phyloP scores from a whole-genome alignment of 92 coral and sea anemone species.

The Porites rus region DNA sequence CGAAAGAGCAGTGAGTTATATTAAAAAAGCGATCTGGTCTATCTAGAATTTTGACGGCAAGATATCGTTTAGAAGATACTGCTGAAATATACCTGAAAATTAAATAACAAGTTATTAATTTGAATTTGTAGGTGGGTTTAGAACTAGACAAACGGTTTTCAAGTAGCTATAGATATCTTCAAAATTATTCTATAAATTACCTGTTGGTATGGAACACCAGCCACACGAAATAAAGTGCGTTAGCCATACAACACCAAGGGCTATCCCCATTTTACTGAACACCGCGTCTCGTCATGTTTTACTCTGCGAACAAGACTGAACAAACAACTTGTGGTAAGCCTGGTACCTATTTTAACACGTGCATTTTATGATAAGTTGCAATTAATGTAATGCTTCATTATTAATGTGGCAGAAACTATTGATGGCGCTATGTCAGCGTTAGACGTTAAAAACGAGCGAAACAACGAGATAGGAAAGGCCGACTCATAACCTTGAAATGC shows the following conservation, averaged over 20 bases:
- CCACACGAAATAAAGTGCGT: constrained; percentile 21
- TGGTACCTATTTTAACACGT: constrained; percentile 40
- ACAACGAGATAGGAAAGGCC: not conserved
- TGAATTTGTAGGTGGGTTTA: not conserved
- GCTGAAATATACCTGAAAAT: not conserved
- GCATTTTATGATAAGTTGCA: not conserved
- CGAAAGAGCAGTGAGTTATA: not conserved
- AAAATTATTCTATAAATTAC: not conserved
- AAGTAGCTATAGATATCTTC: not conserved
- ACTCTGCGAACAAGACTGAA: constrained; percentile 2
- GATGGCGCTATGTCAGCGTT: constrained; percentile 16
- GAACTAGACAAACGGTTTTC: not conserved
- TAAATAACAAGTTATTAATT: not conserved
- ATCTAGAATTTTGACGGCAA: not conserved
- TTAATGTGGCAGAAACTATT: constrained; percentile 8
- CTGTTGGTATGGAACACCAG: constrained; percentile 30
- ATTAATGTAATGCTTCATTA: not conserved
- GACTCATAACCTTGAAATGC: too few relatives aligned
- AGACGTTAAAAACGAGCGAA: not conserved
- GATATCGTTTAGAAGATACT: not conserved
- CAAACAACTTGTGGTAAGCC: constrained; percentile 27
- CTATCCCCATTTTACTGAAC: constrained; percentile 14
- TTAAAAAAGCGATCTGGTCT: not conserved
- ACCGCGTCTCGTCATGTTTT: constrained; percentile 22
- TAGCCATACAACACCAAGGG: constrained; percentile 11